phyloP scores from a whole-genome alignment of 2,113 vertebrate genomes.

The Brachyhypopomus occidentalis region DNA sequence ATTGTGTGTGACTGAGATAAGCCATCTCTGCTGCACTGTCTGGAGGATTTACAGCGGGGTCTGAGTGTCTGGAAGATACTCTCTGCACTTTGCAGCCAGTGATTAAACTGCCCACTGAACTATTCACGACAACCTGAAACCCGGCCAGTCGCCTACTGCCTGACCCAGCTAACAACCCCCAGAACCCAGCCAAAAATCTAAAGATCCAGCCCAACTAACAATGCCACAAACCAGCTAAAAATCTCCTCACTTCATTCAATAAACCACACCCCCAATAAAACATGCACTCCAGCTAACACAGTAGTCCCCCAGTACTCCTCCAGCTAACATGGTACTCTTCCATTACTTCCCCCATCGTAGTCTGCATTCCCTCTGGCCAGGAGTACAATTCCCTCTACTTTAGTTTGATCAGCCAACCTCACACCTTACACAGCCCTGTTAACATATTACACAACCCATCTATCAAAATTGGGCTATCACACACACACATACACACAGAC shows the following conservation, averaged over 20 bases:
- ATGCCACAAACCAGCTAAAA: neutral
- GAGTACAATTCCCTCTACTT: too few species aligned
- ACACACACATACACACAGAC: too few species aligned
- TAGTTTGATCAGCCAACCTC: too few species aligned
- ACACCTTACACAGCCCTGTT: too few species aligned
- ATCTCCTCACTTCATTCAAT: neutral
- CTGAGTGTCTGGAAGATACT: conserved; percentile 13
- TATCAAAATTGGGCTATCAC: too few species aligned
- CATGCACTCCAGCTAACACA: neutral
- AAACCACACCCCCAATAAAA: neutral
- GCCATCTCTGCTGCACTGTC: conserved; percentile 20
- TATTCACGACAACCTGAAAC: conserved; percentile 9
- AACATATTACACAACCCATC: too few species aligned
- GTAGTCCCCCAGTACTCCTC: too few species aligned
- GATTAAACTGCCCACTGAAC: conserved; percentile 14
- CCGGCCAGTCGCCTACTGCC: neutral
- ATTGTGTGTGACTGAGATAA: conserved; percentile 42
- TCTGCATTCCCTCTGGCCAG: too few species aligned
- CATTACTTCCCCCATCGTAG: too few species aligned
- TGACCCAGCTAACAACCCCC: neutral
- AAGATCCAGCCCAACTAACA: neutral
- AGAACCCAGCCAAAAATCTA: neutral
- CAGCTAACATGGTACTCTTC: neutral
- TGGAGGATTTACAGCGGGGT: conserved; percentile 12
- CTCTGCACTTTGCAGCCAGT: conserved; percentile 18